Evolutionary conservation across 2,797 vertebrate species (phyloP), one percentile per base, ranked within the genome.

Genomic region (Lagocephalus sceleratus): DNA sequence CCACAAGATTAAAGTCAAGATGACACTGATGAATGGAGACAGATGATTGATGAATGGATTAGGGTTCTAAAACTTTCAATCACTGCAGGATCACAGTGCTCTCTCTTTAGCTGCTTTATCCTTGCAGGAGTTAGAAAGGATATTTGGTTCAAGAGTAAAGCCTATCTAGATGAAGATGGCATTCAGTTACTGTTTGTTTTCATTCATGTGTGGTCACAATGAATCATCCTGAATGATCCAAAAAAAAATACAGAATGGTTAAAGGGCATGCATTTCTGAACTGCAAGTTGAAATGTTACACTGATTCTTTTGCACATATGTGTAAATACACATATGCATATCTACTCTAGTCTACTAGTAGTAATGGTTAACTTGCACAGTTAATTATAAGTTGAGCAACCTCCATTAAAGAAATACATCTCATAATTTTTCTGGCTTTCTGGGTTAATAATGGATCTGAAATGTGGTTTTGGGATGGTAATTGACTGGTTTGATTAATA

Each of bases 11-110:
- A 78, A 79, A 71, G 68, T 51, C 38, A 19, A 16, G 73, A 63
- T 82, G 84, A 80, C 79, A 63, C 58, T 85, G 78, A 87, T 85
- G 73, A 82, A 81, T 76, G 73, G 60, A 46, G 78, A 59, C 68
- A 17, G 68, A 20, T 72, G 71, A 72, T 59, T 74, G 79, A 83
- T 63, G 70, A 78, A 84, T 78, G 78, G 72, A 80, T 81, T 72
- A 75, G 58, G 62, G 60, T 53, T 62, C 47, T 67, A 51, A 82
- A 80, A 63, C 63, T 76, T 75, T 83, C 81, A 73, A 71, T 82
- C 73, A 69, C 63, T 57, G 56, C 61, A 52, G 57, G 52, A 54
- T 60, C 60, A 20, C 58, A 57, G 39, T 19, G 54, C 60, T 44
- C 59, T 53, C n/a, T 42, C 35, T 54, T 66, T 19, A 53, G 43